Base-by-base conservation (phyloP, 2,888 invertebrate genomes). In the Himalopsyche tibetana region DNA sequence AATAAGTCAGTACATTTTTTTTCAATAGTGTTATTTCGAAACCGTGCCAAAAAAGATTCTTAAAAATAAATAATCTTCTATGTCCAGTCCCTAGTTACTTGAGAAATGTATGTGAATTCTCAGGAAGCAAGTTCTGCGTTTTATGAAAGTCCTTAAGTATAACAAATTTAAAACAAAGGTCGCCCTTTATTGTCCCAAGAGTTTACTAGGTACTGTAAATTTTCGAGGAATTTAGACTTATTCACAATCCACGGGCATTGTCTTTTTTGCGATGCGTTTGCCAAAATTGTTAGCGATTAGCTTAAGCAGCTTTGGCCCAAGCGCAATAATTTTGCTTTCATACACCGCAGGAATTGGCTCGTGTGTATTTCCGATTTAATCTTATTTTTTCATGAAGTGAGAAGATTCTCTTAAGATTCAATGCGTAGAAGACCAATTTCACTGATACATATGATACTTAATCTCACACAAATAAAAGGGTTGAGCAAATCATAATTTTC, bases 201-300 rank as follows among this genome's bases (percentile, higher is more conserved):
- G 63, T 63, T 63, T 63, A 63, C 63, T 63, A 63, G 63, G 28
- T 63, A 63, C 63, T 63, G 63, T 63, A 63, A 63, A 63, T 63
- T 63, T 63, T 63, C 63, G 28, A 19, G 63, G 63, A 63, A 63
- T 63, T 19, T 63, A 19, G 63, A 63, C 63, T 63, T 63, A 63
- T 63, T 63, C 63, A 63, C 63, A 63, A 63, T 63, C 63, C 63
- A 63, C 63, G 63, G 28, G 63, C 63, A 63, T 63, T 63, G 63
- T 63, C 63, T 63, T 63, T 63, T 63, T 63, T 63, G 63, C 63
- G 63, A 63, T 63, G 63, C 28, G 63, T 63, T 63, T 63, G 63
- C 63, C 63, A 63, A 63, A 63, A 63, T 63, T 63, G 63, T 63
- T 19, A 63, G 63, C 63, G 63, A 63, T 63, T 63, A 63, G 63